Base-by-base conservation (phyloP, 2,113 vertebrate species). In the Blennius ocellaris region DNA sequence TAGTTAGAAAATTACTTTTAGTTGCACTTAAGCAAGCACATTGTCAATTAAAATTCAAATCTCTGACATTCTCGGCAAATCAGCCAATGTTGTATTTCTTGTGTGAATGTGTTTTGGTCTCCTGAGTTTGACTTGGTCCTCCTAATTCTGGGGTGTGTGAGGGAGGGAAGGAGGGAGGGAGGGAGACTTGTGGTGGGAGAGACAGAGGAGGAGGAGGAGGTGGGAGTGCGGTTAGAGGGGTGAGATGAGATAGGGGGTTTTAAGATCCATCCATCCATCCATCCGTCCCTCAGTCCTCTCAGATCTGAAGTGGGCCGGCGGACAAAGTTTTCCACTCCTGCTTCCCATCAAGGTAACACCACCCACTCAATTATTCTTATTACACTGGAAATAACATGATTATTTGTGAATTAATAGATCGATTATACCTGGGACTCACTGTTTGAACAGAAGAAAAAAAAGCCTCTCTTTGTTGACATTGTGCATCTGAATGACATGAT, bases 311-410 rank as follows among this genome's bases (percentile, higher is more conserved):
- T 37, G 62, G 74, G 64, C 76, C 63, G 40, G 61, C 58, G 64
- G 66, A 81, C 64, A 30, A 30, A 30, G 11, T 51, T 41, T 38
- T 58, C 67, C 66, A 44, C 77, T 74, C n/a, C 66, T n/a, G 73
- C 76, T 76, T 78, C 45, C 70, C 43, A 53, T 45, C 78, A 71
- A 90, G 89, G 91, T 92, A 92, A 90, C 69, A 36, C 11, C 37
- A 78, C 37, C 40, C 7, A 15, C 15, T 73, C 5, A 62, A 45
- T 72, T 43, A 64, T 82, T 65, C 51, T 57, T 62, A 6, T 63
- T 40, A 43, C 50, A 30, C 21, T 30, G 21, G 21, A 30, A 30
- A 30, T 30, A 30, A 30, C 21, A 30, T 30, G 21, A 30, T 30
- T 30, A 30, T 30, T 2, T 30, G 21, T 30, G 21, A 30, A 30